These are phyloP conservation scores for Dasysyrphus tricinctus DNA, from an alignment of 2,888 invertebrate species.

Conservation along the genomic window DNA sequence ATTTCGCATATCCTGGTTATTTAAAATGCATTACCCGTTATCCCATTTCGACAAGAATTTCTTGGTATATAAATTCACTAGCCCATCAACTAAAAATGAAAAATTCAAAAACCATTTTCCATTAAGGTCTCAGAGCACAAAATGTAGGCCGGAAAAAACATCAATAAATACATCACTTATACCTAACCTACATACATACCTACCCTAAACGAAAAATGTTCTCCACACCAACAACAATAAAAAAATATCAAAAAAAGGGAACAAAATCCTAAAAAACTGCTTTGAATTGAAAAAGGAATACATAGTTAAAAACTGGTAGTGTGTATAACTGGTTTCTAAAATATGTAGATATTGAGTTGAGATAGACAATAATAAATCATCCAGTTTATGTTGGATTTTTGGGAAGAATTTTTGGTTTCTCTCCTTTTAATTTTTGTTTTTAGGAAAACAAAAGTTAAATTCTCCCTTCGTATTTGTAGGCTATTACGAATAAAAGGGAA, in stretches of 20 bases:
- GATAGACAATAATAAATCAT: neutral
- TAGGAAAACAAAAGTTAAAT: neutral
- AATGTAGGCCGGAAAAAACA: slow-evolving; percentile 10
- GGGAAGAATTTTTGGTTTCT: neutral
- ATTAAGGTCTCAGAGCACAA: neutral
- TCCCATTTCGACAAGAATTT: slow-evolving; percentile 37
- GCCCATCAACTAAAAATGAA: slow-evolving; percentile 25
- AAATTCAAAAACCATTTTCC: slow-evolving; percentile 36
- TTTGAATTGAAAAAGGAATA: slow-evolving; percentile 1
- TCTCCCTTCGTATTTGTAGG: neutral
- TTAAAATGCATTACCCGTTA: slow-evolving; percentile 52
- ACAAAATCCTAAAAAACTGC: neutral
- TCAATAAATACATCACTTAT: slow-evolving; percentile 39
- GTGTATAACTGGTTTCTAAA: neutral
- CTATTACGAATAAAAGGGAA: too few species aligned
- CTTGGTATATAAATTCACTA: slow-evolving; percentile 18
- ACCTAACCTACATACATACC: neutral
- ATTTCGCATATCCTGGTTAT: slow-evolving; percentile 34
- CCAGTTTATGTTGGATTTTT: neutral
- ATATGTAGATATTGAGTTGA: neutral
- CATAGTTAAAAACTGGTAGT: neutral
- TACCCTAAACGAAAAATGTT: slow-evolving; percentile 1
- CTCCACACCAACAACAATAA: neutral
- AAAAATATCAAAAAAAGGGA: neutral
- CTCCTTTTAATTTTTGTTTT: neutral